phyloP scores from a whole-genome alignment of 2,797 vertebrate genomes.

The Squalus acanthias region DNA sequence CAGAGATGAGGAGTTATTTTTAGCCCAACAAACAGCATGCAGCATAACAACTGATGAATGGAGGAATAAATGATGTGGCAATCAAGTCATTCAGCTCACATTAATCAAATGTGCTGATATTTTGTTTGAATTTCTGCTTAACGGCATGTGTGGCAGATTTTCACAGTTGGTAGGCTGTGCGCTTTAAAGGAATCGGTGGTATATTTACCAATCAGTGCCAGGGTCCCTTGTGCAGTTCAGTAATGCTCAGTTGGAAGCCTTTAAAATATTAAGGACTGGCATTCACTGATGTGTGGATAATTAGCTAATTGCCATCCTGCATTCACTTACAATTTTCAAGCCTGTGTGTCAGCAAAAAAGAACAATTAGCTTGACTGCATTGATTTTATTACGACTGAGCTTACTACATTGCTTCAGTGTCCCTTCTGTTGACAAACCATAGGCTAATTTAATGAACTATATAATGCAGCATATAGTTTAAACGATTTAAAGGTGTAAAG shows the following conservation, averaged over 20 bases:
- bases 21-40: background rate
- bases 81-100: background rate
- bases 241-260: background rate
- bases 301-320: background rate
- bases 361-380: background rate
- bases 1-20: background rate
- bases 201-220: background rate
- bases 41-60: background rate
- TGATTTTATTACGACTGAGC: background rate
- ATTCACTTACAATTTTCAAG: background rate
- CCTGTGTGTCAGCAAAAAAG: background rate
- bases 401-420: background rate
- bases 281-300: background rate
- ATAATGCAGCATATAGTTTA: background rate
- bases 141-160: background rate
- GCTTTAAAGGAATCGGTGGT: background rate
- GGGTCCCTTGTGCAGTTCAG: background rate
- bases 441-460: slow-evolving; percentile 12
- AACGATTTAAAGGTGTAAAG: background rate
- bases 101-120: background rate
- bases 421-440: slow-evolving; percentile 3
- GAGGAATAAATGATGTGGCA: background rate
- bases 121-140: background rate
- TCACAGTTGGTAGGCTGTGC: background rate
- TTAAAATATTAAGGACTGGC: background rate